A percentile compares a stretch with the other conserved stretches of the same genome.
Conservation (phyloP, 2,888 invertebrate genomes). For the Chironomus tentans region DNA sequence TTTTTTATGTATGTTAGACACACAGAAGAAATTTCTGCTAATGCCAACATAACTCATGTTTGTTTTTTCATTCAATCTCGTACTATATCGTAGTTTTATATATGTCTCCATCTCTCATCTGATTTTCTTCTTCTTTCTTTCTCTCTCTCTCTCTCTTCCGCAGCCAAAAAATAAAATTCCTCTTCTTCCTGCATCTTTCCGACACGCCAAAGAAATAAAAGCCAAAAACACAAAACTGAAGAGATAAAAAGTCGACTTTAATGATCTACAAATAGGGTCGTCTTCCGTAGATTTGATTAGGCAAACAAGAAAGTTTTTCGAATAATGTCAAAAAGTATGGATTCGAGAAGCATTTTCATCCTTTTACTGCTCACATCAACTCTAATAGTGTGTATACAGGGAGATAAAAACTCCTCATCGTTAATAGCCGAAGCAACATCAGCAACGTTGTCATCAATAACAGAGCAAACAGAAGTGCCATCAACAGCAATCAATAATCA, state of each 20-base stretch:
- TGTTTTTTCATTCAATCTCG: not conserved
- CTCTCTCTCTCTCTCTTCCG: not conserved
- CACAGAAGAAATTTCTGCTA: not conserved
- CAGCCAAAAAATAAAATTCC: not conserved
- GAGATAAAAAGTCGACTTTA: not conserved
- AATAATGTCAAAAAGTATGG: not conserved
- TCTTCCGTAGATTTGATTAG: not conserved
- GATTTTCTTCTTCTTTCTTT: not conserved
- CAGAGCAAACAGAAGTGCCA: conserved; percentile 16
- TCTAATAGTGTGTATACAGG: not conserved
- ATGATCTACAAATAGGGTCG: not conserved
- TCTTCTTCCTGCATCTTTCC: too few species aligned
- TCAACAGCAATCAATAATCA: conserved; percentile 13
- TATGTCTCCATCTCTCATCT: too few species aligned
- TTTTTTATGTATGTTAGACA: not conserved
- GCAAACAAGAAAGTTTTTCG: not conserved
- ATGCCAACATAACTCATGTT: not conserved
- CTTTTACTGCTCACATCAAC: not conserved
- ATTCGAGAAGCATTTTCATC: not conserved
- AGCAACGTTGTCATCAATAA: not conserved
- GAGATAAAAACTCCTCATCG: not conserved
- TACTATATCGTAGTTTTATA: too few species aligned
- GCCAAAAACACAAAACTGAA: not conserved
- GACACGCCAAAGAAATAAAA: too few species aligned
- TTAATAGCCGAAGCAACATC: not conserved